Percentiles rank a stretch among this genome's conserved stretches.
These are phyloP conservation scores for Pteropus rufus DNA, from an alignment of 2,797 vertebrate species.

Conservation along the genomic window DNA sequence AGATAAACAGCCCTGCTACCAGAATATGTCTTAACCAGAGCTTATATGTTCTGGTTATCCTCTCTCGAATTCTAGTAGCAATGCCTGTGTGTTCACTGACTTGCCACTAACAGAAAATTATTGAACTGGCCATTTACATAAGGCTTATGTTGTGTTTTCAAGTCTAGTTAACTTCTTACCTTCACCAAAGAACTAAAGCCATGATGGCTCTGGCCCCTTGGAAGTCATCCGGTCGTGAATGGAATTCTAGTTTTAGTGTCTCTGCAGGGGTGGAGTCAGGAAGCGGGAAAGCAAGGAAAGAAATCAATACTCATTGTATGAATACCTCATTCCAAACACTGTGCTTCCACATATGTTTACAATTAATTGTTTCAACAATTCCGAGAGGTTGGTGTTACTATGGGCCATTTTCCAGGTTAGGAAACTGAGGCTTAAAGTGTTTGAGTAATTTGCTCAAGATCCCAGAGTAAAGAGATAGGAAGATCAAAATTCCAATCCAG, in stretches of 20 bases:
- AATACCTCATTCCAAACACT: background rate
- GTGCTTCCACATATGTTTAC: background rate
- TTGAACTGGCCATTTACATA: background rate
- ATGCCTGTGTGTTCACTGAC: background rate
- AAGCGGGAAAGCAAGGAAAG: background rate
- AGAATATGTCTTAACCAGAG: background rate
- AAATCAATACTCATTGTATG: background rate
- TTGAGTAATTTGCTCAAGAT: background rate
- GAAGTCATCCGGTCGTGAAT: background rate
- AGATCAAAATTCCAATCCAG: background rate
- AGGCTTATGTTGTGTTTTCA: background rate
- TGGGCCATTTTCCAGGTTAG: background rate
- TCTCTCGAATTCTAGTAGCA: background rate
- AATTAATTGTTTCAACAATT: background rate
- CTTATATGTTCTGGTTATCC: too few species aligned
- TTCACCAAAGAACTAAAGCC: background rate
- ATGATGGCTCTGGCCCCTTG: background rate
- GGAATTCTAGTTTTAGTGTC: background rate
- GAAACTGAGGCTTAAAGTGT: background rate
- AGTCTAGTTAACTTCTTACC: background rate
- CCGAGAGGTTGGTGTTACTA: background rate
- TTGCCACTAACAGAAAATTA: background rate
- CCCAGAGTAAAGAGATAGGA: background rate
- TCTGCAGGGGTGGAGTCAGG: background rate
- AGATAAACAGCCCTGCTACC: background rate